phyloP scores from a whole-genome alignment of 2,888 invertebrate species.

The Caenorhabditis wallacei region DNA sequence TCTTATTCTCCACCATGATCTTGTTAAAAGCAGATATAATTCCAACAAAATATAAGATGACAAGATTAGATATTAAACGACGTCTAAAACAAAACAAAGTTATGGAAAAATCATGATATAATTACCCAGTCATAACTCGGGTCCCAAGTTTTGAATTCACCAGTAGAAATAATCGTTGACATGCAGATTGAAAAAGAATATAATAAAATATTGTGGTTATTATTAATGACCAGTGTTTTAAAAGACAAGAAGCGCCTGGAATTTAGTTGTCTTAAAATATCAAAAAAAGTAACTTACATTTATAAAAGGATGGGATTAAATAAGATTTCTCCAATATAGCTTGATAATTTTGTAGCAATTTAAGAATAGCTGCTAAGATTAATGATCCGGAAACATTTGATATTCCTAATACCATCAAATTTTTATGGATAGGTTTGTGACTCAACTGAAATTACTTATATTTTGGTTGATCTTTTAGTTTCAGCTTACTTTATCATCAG shows the following conservation, averaged over 20 bases:
- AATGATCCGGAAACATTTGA: constrained; percentile 20
- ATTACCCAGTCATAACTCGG: constrained; percentile 47
- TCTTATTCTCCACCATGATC: constrained; percentile 1
- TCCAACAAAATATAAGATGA: constrained; percentile 18
- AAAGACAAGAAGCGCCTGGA: background rate
- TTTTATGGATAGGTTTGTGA: constrained; percentile 13
- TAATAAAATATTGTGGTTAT: constrained; percentile 13
- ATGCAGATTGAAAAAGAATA: constrained; percentile 27
- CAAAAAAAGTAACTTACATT: background rate
- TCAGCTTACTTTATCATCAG: constrained; percentile 34
- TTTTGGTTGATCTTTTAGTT: background rate
- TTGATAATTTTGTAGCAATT: background rate
- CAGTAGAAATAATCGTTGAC: constrained; percentile 39
- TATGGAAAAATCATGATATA: background rate
- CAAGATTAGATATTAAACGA: constrained; percentile 20
- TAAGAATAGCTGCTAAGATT: background rate
- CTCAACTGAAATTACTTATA: constrained; percentile 26
- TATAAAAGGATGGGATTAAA: background rate
- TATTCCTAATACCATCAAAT: constrained; percentile 1
- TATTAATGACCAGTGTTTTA: background rate
- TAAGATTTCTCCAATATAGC: background rate
- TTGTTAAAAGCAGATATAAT: constrained; percentile 29
- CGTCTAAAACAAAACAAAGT: constrained; percentile 38
- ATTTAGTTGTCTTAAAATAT: background rate
- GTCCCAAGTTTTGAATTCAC: constrained; percentile 32